Evolutionary conservation across 2,113 vertebrate genomes (phyloP).

Genomic region (Taurulus bubalis): DNA sequence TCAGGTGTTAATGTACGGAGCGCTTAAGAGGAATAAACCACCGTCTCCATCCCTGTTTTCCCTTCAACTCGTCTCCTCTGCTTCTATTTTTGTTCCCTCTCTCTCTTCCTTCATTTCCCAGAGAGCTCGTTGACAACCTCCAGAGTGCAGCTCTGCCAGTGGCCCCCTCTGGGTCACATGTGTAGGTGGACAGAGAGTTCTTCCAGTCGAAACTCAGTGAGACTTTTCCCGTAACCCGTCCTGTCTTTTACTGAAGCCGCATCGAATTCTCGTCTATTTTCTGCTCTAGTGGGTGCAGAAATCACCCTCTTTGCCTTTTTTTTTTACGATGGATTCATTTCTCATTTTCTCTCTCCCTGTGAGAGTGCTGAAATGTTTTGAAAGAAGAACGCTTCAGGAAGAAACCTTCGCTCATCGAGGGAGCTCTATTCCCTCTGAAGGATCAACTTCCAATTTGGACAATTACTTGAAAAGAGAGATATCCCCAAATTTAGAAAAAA

Average conservation of each 20-base stretch:
- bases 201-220: conserved; percentile 26
- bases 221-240: conserved; percentile 20
- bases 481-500: not conserved
- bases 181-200: conserved; percentile 49
- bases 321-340: conserved; percentile 16
- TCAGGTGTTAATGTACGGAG: not conserved
- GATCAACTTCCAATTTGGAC: not conserved
- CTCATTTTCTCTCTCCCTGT: not conserved
- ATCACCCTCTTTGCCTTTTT: conserved; percentile 13
- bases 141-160: conserved; percentile 13
- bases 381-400: not conserved
- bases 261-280: conserved; percentile 33
- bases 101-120: conserved; percentile 48
- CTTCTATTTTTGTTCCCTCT: conserved; percentile 32
- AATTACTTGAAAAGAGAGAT: not conserved
- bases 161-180: conserved; percentile 48
- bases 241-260: conserved; percentile 41
- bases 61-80: conserved; percentile 18
- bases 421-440: not conserved
- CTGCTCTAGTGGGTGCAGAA: conserved; percentile 40
- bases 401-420: not conserved
- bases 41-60: not conserved
- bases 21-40: not conserved
- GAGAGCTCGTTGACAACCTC: conserved; percentile 23
- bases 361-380: not conserved